Percentiles rank a stretch among this genome's conserved stretches.
These are phyloP conservation scores for Drosophila bocki DNA, from an alignment of 1,140 invertebrate genomes.

Conservation along the genomic window DNA sequence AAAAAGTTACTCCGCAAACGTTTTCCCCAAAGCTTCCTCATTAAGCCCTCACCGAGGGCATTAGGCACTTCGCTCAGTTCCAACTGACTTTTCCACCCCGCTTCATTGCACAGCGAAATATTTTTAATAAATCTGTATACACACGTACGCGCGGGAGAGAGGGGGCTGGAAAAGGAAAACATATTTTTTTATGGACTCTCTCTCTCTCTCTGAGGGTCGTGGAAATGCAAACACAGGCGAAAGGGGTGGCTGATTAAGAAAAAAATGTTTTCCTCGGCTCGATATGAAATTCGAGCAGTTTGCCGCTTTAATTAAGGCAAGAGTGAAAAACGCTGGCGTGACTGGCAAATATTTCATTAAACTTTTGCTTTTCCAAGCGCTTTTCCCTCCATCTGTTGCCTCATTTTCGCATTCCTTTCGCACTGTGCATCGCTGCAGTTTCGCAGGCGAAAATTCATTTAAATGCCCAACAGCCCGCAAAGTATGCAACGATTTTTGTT, in stretches of 20 bases:
- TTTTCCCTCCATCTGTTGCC: constrained; percentile 27
- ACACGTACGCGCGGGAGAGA: constrained; percentile 15
- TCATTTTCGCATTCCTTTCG: constrained; percentile 50
- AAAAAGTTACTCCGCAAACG: neutral
- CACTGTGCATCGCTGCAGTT: constrained; percentile 38
- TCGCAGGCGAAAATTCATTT: constrained; percentile 67
- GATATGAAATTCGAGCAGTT: constrained; percentile 42
- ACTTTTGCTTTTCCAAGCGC: constrained; percentile 37
- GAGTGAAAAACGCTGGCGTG: constrained; percentile 41
- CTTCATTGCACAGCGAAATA: constrained; percentile 39
- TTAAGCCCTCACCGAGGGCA: constrained; percentile 19
- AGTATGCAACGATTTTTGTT: constrained; percentile 62
- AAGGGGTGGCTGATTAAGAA: constrained; percentile 52
- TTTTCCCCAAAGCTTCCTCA: constrained; percentile 5
- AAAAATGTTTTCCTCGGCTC: constrained; percentile 24
- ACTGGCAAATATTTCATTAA: constrained; percentile 59
- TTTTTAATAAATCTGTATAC: constrained; percentile 65
- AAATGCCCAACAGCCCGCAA: constrained; percentile 66
- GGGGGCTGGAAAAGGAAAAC: constrained; percentile 60
- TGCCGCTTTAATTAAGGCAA: constrained; percentile 48
- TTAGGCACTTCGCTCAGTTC: constrained; percentile 30
- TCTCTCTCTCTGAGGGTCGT: constrained; percentile 8
- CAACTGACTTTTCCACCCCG: constrained; percentile 12
- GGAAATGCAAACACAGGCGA: constrained; percentile 27
- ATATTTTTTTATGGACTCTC: constrained; percentile 57